Evolutionary conservation across 2,888 invertebrate genomes (phyloP).

Genomic region (Lepetodrilus schrolli): DNA sequence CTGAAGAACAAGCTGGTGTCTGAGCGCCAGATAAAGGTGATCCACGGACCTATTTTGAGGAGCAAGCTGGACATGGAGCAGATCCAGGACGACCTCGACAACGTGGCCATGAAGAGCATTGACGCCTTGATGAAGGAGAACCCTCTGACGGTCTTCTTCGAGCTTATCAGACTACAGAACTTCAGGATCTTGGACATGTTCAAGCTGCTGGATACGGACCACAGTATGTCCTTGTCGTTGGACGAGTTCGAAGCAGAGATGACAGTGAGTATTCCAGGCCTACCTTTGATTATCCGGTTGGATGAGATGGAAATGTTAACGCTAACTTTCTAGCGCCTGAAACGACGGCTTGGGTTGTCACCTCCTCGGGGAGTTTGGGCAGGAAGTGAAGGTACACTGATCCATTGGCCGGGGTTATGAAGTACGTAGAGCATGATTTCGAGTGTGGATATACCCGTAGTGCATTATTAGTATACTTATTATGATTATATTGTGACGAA

Average conservation of each 20-base stretch:
- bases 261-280: constrained; percentile 29
- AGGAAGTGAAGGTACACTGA: no score
- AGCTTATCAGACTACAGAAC: constrained; percentile 45
- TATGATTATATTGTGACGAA: neutral
- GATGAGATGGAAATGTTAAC: neutral
- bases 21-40: constrained; percentile 19
- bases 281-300: neutral
- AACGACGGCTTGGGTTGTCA: no score
- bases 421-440: no score
- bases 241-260: constrained; percentile 45
- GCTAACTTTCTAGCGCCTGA: neutral
- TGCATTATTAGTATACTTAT: no score
- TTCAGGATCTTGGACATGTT: constrained; percentile 50
- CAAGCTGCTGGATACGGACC: constrained; percentile 43
- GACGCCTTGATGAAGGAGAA: constrained; percentile 29
- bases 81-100: constrained; percentile 4
- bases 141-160: constrained; percentile 45
- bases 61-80: neutral
- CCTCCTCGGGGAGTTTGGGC: neutral
- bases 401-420: no score
- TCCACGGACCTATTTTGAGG: constrained; percentile 3
- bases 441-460: no score
- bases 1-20: constrained; percentile 23
- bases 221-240: constrained; percentile 40
- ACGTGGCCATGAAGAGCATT: constrained; percentile 3